Percentiles rank a stretch among this genome's conserved stretches.
phyloP scores from a whole-genome alignment of 2,888 invertebrate genomes.

The Tryphoninae sp. region DNA sequence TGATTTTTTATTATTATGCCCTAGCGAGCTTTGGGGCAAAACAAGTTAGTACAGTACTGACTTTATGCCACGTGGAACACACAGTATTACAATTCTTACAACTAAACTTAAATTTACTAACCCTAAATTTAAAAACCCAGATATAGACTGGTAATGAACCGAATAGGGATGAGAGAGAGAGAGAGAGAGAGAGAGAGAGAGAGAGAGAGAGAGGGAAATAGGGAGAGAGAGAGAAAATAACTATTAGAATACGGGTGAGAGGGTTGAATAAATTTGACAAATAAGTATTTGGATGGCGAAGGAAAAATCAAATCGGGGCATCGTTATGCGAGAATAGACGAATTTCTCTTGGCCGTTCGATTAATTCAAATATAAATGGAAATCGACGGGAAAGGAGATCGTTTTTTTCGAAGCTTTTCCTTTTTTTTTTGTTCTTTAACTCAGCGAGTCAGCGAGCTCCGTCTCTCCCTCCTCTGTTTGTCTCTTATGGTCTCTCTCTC shows the following conservation, averaged over 20 bases:
- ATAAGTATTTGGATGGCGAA: not conserved
- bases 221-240: too few relatives aligned
- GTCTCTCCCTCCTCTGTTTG: not conserved
- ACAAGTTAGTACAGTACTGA: too few relatives aligned
- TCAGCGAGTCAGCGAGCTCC: not conserved
- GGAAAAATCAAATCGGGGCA: not conserved
- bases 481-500: not conserved
- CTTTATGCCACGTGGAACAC: too few relatives aligned
- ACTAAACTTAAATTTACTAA: too few relatives aligned
- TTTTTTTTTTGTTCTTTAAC: not conserved
- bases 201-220: too few relatives aligned
- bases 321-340: slow-evolving; percentile 5
- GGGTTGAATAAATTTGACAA: not conserved
- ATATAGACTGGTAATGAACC: too few relatives aligned
- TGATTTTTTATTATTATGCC: too few relatives aligned
- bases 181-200: too few relatives aligned
- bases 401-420: slow-evolving; percentile 18
- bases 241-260: not conserved
- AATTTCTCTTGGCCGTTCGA: not conserved
- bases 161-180: too few relatives aligned
- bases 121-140: too few relatives aligned
- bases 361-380: slow-evolving; percentile 7
- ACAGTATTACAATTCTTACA: too few relatives aligned
- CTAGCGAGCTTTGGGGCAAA: too few relatives aligned
- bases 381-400: not conserved